Evolutionary conservation across 2,113 vertebrate species (phyloP), one percentile per base, ranked within the genome.

Genomic region (Rana temporaria): DNA sequence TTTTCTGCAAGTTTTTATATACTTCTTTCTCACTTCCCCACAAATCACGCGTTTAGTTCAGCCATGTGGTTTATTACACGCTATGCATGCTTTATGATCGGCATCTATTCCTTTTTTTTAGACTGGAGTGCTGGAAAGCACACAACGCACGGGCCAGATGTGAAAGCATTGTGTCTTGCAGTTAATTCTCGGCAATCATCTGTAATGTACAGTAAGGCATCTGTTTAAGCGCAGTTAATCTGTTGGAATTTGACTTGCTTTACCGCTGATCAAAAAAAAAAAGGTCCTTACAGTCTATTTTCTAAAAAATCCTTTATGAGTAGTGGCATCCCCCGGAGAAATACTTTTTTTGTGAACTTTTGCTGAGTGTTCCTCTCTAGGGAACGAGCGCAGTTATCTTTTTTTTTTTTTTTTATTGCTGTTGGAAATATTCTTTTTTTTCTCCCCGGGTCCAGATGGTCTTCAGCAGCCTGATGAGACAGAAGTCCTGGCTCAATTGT

Each of bases 281-380:
- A 34, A 38, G 30, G 9, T 9, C 56, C 1, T 15, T 20, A 6
- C 8, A n/a, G 34, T 60, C 18, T 17, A 79, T 80, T 80, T 80
- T 70, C 55, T 30, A 22, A 80, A 63, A 71, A 18, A 20, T 71
- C 56, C 20, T 18, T 24, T 48, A 7, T 34, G 30, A 3, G 15
- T 71, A 68, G 48, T 0, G 65, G 38, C 22, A 85, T 42, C 32
- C 15, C 32, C 59, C 65, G 62, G 78, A 77, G 78, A 26, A 26
- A 18, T 34, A 70, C 65, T 79, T 2, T 85, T 84, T 56, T 32
- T 30, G 38, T 87, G 86, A 84, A 85, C 82, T 85, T 86, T 86
- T 67, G 67, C 59, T 69, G 38, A 38, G 42, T 63, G 67, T 77
- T 79, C 79, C 18, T 66, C 76, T 63, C 59, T 66, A 68, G 15